These are phyloP conservation scores for Gasterosteus nipponicus DNA, from an alignment of 2,113 vertebrate genomes.

Conservation along the genomic window DNA sequence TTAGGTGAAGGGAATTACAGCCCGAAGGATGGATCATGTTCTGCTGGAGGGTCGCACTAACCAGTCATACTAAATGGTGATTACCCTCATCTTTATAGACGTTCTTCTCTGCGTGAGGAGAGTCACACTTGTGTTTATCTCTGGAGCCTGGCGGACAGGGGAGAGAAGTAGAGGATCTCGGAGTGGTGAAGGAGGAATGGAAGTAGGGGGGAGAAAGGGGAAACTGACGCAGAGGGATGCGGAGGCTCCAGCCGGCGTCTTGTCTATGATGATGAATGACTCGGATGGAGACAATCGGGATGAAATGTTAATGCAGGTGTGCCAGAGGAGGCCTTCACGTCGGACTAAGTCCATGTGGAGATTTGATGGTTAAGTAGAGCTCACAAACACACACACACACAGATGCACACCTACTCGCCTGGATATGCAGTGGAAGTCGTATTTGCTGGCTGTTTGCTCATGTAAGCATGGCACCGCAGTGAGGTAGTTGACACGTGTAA, in stretches of 20 bases:
- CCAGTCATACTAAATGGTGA: conserved; percentile 36
- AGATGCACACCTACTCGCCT: neutral
- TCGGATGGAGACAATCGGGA: conserved; percentile 79
- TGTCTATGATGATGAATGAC: conserved; percentile 78
- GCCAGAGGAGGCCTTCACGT: conserved; percentile 68
- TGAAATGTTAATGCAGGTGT: conserved; percentile 77
- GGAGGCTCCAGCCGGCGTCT: conserved; percentile 52
- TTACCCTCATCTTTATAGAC: conserved; percentile 59
- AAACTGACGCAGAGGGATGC: conserved; percentile 30
- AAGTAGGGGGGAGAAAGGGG: conserved; percentile 10
- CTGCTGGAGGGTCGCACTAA: conserved; percentile 37
- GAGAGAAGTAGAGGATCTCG: conserved; percentile 41
- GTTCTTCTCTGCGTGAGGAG: conserved; percentile 59
- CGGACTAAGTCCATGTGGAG: conserved; percentile 65
- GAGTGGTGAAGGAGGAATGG: conserved; percentile 32
- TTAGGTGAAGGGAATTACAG: conserved; percentile 38
- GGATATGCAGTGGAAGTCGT: conserved; percentile 43
- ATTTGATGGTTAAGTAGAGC: conserved; percentile 62
- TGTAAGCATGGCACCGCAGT: conserved; percentile 21
- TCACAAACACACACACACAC: conserved; percentile 10
- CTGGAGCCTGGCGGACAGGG: conserved; percentile 61
- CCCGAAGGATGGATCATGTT: conserved; percentile 65
- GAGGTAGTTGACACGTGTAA: conserved; percentile 48
- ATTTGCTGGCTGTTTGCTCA: conserved; percentile 47
- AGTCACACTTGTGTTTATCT: conserved; percentile 70